Percentiles rank a stretch among this genome's conserved stretches.
Evolutionary conservation across 1,140 invertebrate genomes (phyloP).

Genomic region (Colletes gigas): DNA sequence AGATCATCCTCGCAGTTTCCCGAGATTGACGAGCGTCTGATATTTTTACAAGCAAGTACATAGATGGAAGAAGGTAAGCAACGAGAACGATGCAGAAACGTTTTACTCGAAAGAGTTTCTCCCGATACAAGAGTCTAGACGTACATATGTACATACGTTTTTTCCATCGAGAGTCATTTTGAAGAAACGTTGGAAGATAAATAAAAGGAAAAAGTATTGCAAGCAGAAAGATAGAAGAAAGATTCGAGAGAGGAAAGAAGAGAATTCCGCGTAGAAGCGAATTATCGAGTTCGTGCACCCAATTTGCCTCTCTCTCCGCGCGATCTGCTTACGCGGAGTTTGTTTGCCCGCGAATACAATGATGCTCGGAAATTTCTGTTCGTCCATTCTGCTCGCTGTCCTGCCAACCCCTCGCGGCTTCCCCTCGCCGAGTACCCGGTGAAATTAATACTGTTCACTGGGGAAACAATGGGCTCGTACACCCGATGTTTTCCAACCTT

Average conservation of each 20-base stretch:
- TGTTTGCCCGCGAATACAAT: constrained; percentile 30
- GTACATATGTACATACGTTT: too few relatives aligned
- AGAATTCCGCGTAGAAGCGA: constrained; percentile 3
- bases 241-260: not conserved
- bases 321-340: constrained; percentile 11
- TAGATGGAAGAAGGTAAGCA: not conserved
- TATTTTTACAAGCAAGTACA: not conserved
- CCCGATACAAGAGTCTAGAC: too few relatives aligned
- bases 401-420: constrained; percentile 22
- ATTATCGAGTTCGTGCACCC: constrained; percentile 35
- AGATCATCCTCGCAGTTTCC: not conserved
- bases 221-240: not conserved
- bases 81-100: not conserved
- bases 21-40: not conserved
- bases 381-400: constrained; percentile 20
- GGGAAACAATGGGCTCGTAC: constrained; percentile 38
- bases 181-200: not conserved
- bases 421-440: constrained; percentile 32
- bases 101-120: too few relatives aligned
- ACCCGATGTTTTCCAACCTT: not conserved
- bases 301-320: constrained; percentile 19
- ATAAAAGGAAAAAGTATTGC: not conserved
- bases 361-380: constrained; percentile 20
- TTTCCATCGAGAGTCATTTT: not conserved
- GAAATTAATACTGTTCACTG: constrained; percentile 45